phyloP scores from a whole-genome alignment of 2,113 vertebrate genomes.

The Callopanchax toddi region DNA sequence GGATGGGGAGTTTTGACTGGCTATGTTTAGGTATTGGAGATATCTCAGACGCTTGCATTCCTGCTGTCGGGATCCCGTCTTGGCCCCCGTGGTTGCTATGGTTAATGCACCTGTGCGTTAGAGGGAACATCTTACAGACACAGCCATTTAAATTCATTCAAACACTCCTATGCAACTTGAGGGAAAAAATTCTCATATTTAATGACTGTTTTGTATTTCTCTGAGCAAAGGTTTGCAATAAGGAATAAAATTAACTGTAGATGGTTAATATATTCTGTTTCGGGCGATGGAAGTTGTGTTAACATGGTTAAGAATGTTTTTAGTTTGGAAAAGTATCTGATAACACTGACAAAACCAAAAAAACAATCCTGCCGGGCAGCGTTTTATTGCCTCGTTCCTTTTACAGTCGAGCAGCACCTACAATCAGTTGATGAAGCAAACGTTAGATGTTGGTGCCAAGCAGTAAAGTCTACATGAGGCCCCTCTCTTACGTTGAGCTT shows the following conservation, averaged over 20 bases:
- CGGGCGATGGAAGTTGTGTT: conserved; percentile 38
- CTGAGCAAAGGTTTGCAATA: conserved; percentile 12
- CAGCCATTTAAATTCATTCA: conserved; percentile 17
- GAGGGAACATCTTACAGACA: conserved; percentile 35
- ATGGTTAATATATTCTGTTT: conserved; percentile 17
- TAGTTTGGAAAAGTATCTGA: conserved; percentile 42
- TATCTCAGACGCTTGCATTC: conserved; percentile 73
- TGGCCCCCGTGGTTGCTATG: conserved; percentile 60
- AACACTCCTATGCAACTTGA: background rate
- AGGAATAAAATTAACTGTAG: background rate
- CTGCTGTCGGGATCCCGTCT: conserved; percentile 53
- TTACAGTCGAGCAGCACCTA: conserved; percentile 51
- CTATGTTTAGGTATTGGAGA: conserved; percentile 79
- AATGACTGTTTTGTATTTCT: no score
- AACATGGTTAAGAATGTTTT: conserved; percentile 54
- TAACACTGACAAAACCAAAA: conserved; percentile 34
- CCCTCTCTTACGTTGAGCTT: conserved; percentile 36
- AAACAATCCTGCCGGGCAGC: conserved; percentile 4
- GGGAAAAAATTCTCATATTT: no score
- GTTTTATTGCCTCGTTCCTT: conserved; percentile 56
- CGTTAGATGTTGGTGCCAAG: conserved; percentile 50
- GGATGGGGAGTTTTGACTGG: conserved; percentile 68
- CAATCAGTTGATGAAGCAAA: conserved; percentile 49
- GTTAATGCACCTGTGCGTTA: conserved; percentile 70
- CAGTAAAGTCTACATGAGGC: conserved; percentile 57